Evolutionary conservation across 1,140 invertebrate genomes (phyloP).

Genomic region (Drosophila quadrilineata): DNA sequence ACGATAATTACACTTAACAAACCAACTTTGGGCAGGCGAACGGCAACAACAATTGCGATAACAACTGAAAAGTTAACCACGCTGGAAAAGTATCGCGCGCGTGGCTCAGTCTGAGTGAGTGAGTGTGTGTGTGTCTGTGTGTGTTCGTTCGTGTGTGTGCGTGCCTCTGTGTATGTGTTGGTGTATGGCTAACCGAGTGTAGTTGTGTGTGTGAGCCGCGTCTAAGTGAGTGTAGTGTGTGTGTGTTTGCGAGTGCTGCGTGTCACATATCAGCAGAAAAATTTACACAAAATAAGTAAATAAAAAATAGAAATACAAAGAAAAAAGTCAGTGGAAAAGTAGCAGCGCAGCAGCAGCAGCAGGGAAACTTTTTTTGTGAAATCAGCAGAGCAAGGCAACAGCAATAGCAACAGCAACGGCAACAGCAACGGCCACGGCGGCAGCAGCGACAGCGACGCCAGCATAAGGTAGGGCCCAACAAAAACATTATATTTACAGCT

Average conservation of each 20-base stretch:
- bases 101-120: constrained; percentile 14
- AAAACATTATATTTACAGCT: constrained; percentile 59
- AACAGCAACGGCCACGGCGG: constrained; percentile 13
- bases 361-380: not conserved
- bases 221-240: no score
- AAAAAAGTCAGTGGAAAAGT: constrained; percentile 50
- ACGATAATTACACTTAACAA: constrained; percentile 16
- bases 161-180: constrained; percentile 29
- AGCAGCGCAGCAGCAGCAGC: constrained; percentile 32
- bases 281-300: no score
- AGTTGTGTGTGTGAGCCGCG: constrained; percentile 31
- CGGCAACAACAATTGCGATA: constrained; percentile 33
- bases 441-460: constrained; percentile 49
- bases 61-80: constrained; percentile 20
- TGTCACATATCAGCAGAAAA: constrained; percentile 63
- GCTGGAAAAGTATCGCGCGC: constrained; percentile 33
- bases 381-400: constrained; percentile 34
- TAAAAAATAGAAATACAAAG: no score
- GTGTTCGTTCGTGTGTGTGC: constrained; percentile 26
- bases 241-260: constrained; percentile 36
- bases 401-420: constrained; percentile 24
- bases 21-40: no score
- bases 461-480: constrained; percentile 72
- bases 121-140: constrained; percentile 17
- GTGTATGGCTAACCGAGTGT: constrained; percentile 31